phyloP scores from a whole-genome alignment of 2,888 invertebrate genomes.

The Clanis bilineata region DNA sequence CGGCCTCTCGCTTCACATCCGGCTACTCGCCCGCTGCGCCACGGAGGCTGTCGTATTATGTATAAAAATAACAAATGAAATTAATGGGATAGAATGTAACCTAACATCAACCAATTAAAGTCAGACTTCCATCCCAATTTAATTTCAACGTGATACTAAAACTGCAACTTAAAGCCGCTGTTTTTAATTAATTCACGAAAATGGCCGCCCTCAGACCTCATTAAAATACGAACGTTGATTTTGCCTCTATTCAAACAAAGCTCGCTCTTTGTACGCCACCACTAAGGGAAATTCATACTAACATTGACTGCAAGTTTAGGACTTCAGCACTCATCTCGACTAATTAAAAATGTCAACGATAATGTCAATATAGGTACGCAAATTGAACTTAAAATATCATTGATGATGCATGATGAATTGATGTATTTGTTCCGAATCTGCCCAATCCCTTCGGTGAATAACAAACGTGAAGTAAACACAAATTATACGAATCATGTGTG shows the following conservation, averaged over 20 bases:
- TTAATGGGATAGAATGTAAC: too few species aligned
- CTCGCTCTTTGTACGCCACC: constrained; percentile 20
- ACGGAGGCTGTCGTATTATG: too few species aligned
- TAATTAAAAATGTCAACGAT: too few species aligned
- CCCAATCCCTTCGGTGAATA: too few species aligned
- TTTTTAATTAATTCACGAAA: constrained; percentile 48
- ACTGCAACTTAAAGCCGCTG: constrained; percentile 26
- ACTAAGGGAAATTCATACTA: neutral
- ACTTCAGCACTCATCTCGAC: neutral
- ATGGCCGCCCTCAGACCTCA: constrained; percentile 35
- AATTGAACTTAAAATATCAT: neutral
- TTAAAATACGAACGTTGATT: constrained; percentile 44
- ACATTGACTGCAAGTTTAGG: neutral
- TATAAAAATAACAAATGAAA: too few species aligned
- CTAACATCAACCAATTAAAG: neutral
- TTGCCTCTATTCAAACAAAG: constrained; percentile 34
- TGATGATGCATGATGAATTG: too few species aligned
- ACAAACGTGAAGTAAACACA: too few species aligned
- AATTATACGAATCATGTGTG: too few species aligned
- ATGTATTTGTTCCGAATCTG: too few species aligned
- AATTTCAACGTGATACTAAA: neutral
- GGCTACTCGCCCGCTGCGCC: too few species aligned
- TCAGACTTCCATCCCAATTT: constrained; percentile 11
- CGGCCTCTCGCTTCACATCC: too few species aligned
- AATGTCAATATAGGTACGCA: neutral